Base-by-base conservation (phyloP, 2,888 invertebrate genomes). In the Phengaris arion region DNA sequence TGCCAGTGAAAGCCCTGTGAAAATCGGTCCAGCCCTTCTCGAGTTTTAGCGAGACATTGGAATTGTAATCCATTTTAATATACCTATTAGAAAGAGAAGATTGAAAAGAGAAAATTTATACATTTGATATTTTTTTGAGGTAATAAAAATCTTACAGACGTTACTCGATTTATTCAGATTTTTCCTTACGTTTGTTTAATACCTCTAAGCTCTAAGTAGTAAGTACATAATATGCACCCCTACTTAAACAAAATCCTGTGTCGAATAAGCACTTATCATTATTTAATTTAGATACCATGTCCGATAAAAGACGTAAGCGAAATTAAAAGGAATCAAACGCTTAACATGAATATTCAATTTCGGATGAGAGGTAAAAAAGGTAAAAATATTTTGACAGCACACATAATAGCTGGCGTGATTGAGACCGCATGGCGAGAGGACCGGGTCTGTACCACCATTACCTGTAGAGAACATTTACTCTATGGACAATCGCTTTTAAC, bases 341-440 rank as follows among this genome's bases (percentile, higher is more conserved):
- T 48, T 70, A 48, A 54, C 74, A 78, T 76, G 78, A 78, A 76
- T 77, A 75, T 77, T 75, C 75, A 78, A 78, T 78, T 79, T 79
- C 77, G 77, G 77, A 78, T 78, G 75, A 74, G 70, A 78, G 75
- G 81, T 79, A 83, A 85, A 88, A 87, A 78, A 78, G 75, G 86
- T 85, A 85, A 84, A 88, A 88, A 89, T 89, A 89, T 91, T 91
- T 89, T 89, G 89, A 90, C 91, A 91, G 90, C 81, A 87, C 86
- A 88, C 86, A 88, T 88, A 89, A 89, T 87, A 86, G 86, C 78
- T 70, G 59, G 59, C 46, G 55, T 57, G 85, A 87, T 85, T 85
- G 85, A 79, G 82, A 85, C 84, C 86, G 81, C 89, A 88, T 87
- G 86, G 70, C 70, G 75, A 22, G 72, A 72, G 52, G 35, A 2